Evolutionary conservation across 2,797 vertebrate species (phyloP), one percentile per base, ranked within the genome.

Genomic region (Semaprochilodus insignis): DNA sequence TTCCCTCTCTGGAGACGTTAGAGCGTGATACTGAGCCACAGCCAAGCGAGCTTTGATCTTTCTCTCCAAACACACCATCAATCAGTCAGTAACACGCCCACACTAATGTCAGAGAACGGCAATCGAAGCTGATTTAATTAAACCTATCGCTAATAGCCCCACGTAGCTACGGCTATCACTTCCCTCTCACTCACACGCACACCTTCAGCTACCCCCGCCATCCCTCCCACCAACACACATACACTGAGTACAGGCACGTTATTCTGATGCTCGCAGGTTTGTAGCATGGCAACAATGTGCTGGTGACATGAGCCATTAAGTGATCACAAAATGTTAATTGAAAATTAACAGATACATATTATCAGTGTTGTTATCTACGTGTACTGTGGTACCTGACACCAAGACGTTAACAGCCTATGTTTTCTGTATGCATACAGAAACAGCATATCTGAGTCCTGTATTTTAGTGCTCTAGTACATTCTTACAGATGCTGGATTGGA

Each of bases 71-170:
- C 78, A 82, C 44, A 62, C 81, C 82, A 84, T 81, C 72, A 87
- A 84, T 83, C 80, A 83, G 74, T 88, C 82, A 74, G 66, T 81
- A 78, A 82, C 82, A 78, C 44, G 48, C 62, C 79, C 77, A 75
- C 70, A 16, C 27, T 84, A 51, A 73, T 71, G 77, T 71, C 82
- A 85, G 80, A 65, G 70, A 69, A 70, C 27, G 31, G 62, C 77
- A 84, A 87, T 87, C 86, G 74, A 88, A 85, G 78, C 59, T 81
- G 73, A 88, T 85, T 87, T 84, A 86, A 88, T 86, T 81, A 86
- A 87, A 7, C 80, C 82, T 51, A 72, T 79, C 51, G 75, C 80
- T 83, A 85, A 82, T 75, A 82, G 72, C 48, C 55, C 44, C 25
- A 76, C 54, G 40, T 15, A 78, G 57, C 44, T 48, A 77, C 14